Evolutionary conservation across 92 coral and sea anemone species (phyloP), one percentile per base, ranked within the genome.

Genomic region (Paragorgia papillata): DNA sequence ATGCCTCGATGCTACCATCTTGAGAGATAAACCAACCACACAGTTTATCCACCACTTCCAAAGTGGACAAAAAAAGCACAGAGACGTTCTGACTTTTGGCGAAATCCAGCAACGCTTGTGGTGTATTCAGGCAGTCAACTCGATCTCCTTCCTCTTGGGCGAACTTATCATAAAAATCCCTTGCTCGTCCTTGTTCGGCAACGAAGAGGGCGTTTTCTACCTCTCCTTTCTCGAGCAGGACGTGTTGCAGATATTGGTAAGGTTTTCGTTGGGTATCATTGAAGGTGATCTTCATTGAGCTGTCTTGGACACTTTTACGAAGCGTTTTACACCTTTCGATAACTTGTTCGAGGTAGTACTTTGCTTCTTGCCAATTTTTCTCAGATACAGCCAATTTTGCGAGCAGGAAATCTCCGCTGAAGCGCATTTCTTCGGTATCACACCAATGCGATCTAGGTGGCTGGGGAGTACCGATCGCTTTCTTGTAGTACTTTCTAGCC

Each of bases 361-460:
- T 21, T 13, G 78, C 78, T 22, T 54, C 64, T 32, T 31, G 50
- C 65, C 61, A 71, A 34, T 53, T 71, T 9, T 55, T 18, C 0
- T 71, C 78, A 3, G 53, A 5, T 6, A 71, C 41, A 6, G 64
- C 53, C 71, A 83, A 30, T 76, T 68, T 66, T 13, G 66, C 74
- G 21, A 76, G 70, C 74, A 51, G 7, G 40, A 67, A 67, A 50
- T 77, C 83, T 17, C 67, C 79, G 49, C 83, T 83, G 53, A 83
- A 64, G 50, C 87, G 81, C 32, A 83, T 67, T 3, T 83, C 83
- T 71, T 71, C 78, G 0, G 78, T 71, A 41, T 71, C 78, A 25
- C 78, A 31, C 78, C 78, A 71, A 21, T 32, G 57, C 3, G 78
- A 35, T 4, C 54, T n/a, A 13, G 78, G 78, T 55, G 78, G 78